phyloP scores from a whole-genome alignment of 2,888 invertebrate species.

The Ganaspis brasiliensis region DNA sequence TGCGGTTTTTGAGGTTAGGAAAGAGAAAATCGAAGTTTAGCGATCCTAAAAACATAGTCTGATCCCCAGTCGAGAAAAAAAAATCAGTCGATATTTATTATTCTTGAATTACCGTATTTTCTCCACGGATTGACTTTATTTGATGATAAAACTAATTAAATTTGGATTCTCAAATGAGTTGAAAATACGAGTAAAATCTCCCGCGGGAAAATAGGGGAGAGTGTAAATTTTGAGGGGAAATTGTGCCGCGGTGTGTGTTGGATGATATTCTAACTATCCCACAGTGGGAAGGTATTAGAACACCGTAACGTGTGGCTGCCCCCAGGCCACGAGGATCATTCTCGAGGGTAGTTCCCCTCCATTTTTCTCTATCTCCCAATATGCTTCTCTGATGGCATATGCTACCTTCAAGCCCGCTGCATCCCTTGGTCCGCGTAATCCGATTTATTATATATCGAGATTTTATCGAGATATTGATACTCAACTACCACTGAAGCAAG shows the following conservation, averaged over 20 bases:
- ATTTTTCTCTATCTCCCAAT: slow-evolving; percentile 64
- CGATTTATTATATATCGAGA: slow-evolving; percentile 79
- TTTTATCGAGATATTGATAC: slow-evolving; percentile 79
- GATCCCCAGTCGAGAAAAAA: too few species aligned
- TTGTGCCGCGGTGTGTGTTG: slow-evolving; percentile 57
- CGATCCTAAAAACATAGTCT: too few species aligned
- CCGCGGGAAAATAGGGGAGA: slow-evolving; percentile 47
- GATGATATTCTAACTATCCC: slow-evolving; percentile 77
- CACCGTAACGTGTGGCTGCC: slow-evolving; percentile 66
- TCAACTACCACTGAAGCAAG: slow-evolving; percentile 55
- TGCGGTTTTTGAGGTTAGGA: too few species aligned
- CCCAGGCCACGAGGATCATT: slow-evolving; percentile 64
- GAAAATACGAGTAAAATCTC: slow-evolving; percentile 55
- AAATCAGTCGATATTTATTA: too few species aligned
- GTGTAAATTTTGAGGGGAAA: slow-evolving; percentile 64
- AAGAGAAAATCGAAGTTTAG: too few species aligned
- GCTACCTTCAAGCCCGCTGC: slow-evolving; percentile 68
- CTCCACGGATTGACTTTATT: too few species aligned
- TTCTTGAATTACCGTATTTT: too few species aligned
- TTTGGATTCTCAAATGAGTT: slow-evolving; percentile 37
- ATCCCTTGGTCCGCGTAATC: slow-evolving; percentile 74
- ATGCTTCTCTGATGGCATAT: slow-evolving; percentile 73
- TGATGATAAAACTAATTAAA: background rate
- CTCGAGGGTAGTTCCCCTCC: slow-evolving; percentile 62
- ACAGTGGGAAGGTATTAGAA: slow-evolving; percentile 70